Evolutionary conservation across 2,888 invertebrate species (phyloP).

Genomic region (Sarcophaga rosellei): DNA sequence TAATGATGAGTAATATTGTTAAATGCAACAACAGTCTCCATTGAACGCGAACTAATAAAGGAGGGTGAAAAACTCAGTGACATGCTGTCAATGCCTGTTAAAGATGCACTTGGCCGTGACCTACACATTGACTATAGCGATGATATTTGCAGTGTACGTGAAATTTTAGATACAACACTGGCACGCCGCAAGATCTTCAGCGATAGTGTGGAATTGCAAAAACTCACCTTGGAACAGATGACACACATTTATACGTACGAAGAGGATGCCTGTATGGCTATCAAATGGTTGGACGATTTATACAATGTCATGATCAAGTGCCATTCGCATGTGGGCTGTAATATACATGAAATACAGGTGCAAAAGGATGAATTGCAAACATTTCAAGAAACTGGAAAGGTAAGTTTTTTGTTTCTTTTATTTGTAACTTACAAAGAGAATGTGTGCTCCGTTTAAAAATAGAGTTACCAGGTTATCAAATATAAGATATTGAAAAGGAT

Average conservation of each 20-base stretch:
- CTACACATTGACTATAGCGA: constrained; percentile 86
- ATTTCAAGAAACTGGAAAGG: constrained; percentile 90
- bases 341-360: constrained; percentile 87
- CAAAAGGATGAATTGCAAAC: constrained; percentile 89
- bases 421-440: not conserved
- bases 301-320: constrained; percentile 86
- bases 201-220: constrained; percentile 89
- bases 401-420: constrained; percentile 77
- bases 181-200: constrained; percentile 87
- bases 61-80: constrained; percentile 90
- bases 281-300: constrained; percentile 89
- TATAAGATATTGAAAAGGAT: not conserved
- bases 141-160: constrained; percentile 87
- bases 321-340: constrained; percentile 88
- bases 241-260: constrained; percentile 89
- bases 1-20: not conserved
- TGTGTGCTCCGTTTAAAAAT: not conserved
- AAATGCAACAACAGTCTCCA: constrained; percentile 82
- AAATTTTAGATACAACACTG: constrained; percentile 86
- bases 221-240: constrained; percentile 89
- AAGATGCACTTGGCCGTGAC: constrained; percentile 88
- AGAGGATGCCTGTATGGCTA: constrained; percentile 88
- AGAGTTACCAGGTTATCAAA: not conserved
- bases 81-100: constrained; percentile 89
- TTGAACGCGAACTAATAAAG: constrained; percentile 86